These are phyloP conservation scores for Rhabdomys pumilio DNA, from an alignment of 2,797 vertebrate genomes.

Conservation along the genomic window DNA sequence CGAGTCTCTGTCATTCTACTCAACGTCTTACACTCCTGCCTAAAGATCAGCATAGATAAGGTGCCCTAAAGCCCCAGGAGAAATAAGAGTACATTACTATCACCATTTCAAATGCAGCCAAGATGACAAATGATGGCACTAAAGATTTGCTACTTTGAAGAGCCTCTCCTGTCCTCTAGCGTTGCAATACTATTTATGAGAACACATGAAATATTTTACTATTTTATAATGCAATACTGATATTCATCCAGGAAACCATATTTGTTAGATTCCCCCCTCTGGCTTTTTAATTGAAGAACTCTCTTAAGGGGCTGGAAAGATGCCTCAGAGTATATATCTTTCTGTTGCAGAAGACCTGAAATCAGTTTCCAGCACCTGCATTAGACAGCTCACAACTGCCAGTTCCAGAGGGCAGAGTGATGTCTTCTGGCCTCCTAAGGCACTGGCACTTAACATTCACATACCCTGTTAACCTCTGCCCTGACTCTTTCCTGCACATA, in stretches of 20 bases:
- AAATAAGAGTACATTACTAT: background rate
- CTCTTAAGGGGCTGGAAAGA: background rate
- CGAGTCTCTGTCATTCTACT: background rate
- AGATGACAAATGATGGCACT: background rate
- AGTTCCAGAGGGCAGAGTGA: background rate
- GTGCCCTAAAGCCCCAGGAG: background rate
- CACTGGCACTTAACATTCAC: background rate
- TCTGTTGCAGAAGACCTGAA: background rate
- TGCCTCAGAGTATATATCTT: background rate
- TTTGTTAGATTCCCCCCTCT: background rate
- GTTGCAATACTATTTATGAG: background rate
- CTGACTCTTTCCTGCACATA: too few species aligned
- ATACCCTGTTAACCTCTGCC: too few species aligned
- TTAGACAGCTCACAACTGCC: background rate
- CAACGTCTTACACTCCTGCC: background rate
- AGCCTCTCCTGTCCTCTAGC: background rate
- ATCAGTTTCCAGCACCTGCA: background rate
- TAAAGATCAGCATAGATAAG: background rate
- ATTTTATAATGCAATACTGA: background rate
- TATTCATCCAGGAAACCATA: background rate
- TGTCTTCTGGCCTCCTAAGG: background rate
- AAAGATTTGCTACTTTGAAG: background rate
- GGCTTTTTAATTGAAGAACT: slow-evolving; percentile 35
- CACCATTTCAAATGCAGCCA: background rate
- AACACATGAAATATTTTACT: background rate